These are phyloP conservation scores for Eueremaeus valkanovi DNA, from an alignment of 2,888 invertebrate species.

Conservation along the genomic window DNA sequence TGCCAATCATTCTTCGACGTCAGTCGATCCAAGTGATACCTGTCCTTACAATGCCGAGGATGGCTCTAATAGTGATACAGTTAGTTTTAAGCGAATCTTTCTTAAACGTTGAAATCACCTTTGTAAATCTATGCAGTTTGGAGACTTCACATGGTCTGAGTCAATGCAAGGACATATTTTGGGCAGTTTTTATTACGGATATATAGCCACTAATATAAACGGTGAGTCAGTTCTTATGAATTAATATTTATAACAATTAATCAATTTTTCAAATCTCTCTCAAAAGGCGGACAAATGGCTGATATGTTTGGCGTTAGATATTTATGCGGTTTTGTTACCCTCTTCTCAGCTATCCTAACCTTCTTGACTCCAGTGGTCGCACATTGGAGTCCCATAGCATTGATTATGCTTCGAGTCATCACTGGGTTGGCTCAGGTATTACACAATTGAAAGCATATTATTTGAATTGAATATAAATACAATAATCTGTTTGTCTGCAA, in stretches of 20 bases:
- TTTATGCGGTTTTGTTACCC: slow-evolving; percentile 43
- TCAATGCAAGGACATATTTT: slow-evolving; percentile 46
- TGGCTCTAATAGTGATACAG: neutral
- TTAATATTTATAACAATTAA: neutral
- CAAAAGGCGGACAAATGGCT: slow-evolving; percentile 44
- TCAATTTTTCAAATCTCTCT: neutral
- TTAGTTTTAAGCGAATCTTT: neutral
- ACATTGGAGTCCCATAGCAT: slow-evolving; percentile 41
- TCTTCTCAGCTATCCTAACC: slow-evolving; percentile 45
- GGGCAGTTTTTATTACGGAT: slow-evolving; percentile 47
- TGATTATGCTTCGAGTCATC: slow-evolving; percentile 45
- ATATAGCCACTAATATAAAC: slow-evolving; percentile 45
- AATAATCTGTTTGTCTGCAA: neutral
- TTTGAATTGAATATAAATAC: neutral
- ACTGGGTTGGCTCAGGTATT: slow-evolving; percentile 46
- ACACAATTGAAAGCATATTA: neutral
- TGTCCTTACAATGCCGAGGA: neutral
- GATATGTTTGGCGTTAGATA: slow-evolving; percentile 45
- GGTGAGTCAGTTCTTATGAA: slow-evolving; percentile 28
- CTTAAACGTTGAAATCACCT: neutral
- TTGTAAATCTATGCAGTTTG: slow-evolving; percentile 14
- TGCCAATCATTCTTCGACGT: neutral
- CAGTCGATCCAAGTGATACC: neutral
- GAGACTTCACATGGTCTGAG: slow-evolving; percentile 45
- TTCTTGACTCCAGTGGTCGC: slow-evolving; percentile 46